These are phyloP conservation scores for Origma solitaria DNA, from an alignment of 2,113 vertebrate species.

Conservation along the genomic window DNA sequence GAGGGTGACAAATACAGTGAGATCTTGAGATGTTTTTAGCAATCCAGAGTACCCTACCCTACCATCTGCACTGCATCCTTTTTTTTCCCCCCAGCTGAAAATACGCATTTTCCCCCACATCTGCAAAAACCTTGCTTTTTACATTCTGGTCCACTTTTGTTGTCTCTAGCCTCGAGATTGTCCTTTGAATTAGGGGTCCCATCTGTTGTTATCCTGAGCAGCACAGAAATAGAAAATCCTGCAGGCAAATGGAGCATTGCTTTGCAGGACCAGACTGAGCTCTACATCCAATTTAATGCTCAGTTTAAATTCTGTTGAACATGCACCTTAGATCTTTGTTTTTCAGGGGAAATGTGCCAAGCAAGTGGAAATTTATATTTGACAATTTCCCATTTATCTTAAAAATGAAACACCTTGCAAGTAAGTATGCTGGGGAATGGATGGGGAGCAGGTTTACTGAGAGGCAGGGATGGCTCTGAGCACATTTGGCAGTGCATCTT, in stretches of 20 bases:
- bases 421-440: not conserved
- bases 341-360: not conserved
- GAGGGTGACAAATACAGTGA: not conserved
- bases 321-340: not conserved
- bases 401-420: not conserved
- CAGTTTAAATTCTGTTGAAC: constrained; percentile 13
- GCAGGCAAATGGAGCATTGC: not conserved
- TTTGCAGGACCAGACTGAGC: not conserved
- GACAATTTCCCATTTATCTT: not conserved
- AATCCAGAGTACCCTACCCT: not conserved
- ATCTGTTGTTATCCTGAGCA: constrained; percentile 47
- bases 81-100: not conserved
- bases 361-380: not conserved
- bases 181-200: constrained; percentile 45
- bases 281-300: not conserved
- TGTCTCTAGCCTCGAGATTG: not conserved
- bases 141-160: not conserved
- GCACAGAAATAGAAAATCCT: constrained; percentile 46
- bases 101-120: not conserved
- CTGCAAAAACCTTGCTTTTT: not conserved
- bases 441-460: not conserved
- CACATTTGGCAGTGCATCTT: not conserved
- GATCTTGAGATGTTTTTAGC: not conserved
- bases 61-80: not conserved
- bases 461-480: not conserved